Evolutionary conservation across 1,140 invertebrate genomes (phyloP).

Genomic region (Panagrolaimus sp.): DNA sequence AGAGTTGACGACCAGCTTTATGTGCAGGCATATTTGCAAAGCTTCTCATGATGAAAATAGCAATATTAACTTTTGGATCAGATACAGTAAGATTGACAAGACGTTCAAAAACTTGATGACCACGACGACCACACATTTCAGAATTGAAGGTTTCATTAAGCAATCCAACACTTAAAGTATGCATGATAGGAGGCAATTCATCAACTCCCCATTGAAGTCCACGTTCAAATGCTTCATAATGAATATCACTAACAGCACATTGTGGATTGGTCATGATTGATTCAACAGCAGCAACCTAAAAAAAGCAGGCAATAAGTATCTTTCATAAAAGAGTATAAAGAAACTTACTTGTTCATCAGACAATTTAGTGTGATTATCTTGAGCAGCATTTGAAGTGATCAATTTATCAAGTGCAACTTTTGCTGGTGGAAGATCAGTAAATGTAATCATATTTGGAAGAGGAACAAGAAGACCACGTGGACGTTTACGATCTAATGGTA

Average conservation of each 20-base stretch:
- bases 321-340: background rate
- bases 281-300: background rate
- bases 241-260: constrained; percentile 19
- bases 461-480: constrained; percentile 38
- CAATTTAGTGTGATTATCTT: constrained; percentile 20
- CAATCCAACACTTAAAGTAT: constrained; percentile 46
- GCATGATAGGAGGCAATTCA: constrained; percentile 35
- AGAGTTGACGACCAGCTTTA: constrained; percentile 31
- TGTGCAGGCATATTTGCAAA: constrained; percentile 45
- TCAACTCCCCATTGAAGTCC: constrained; percentile 42
- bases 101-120: background rate
- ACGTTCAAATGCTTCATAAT: background rate
- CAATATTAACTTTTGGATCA: constrained; percentile 29
- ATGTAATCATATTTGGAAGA: constrained; percentile 34
- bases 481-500: constrained; percentile 35
- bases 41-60: constrained; percentile 42
- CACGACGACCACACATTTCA: background rate
- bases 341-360: constrained; percentile 29
- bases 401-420: constrained; percentile 45
- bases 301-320: background rate
- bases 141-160: constrained; percentile 39
- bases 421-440: constrained; percentile 32
- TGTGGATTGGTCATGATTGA: constrained; percentile 22
- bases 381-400: constrained; percentile 36
- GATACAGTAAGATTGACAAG: constrained; percentile 33